These are phyloP conservation scores for Melanostoma scalare DNA, from an alignment of 2,888 invertebrate species.

Conservation along the genomic window DNA sequence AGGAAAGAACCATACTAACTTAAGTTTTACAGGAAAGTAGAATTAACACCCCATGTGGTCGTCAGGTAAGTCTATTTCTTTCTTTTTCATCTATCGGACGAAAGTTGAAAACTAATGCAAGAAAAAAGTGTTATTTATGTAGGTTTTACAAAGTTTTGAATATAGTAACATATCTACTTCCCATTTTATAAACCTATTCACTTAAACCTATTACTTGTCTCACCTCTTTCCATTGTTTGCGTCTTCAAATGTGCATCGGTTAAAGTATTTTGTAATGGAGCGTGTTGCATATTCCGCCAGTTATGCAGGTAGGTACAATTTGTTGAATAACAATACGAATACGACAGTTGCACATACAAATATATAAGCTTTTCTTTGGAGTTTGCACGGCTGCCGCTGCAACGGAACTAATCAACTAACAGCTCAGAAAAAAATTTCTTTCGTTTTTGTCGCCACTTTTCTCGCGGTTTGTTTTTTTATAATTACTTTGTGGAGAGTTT, in stretches of 20 bases:
- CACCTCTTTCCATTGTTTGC: slow-evolving; percentile 27
- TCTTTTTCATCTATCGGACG: too few relatives aligned
- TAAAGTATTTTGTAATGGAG: slow-evolving; percentile 33
- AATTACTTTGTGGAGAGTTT: slow-evolving; percentile 37
- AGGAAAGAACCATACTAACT: too few relatives aligned
- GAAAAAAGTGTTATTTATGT: too few relatives aligned
- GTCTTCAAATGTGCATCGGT: slow-evolving; percentile 24
- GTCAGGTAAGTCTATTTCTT: too few relatives aligned
- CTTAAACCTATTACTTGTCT: slow-evolving; percentile 11
- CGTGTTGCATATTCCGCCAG: slow-evolving; percentile 54
- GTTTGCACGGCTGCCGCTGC: neutral
- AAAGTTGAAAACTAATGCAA: too few relatives aligned
- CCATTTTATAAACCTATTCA: slow-evolving; percentile 29
- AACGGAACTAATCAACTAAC: slow-evolving; percentile 26
- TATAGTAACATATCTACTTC: slow-evolving; percentile 5
- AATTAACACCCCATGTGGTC: too few relatives aligned
- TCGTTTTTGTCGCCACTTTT: slow-evolving; percentile 36
- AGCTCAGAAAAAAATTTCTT: neutral
- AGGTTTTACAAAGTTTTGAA: too few relatives aligned
- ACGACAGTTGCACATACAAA: neutral
- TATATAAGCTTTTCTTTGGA: neutral
- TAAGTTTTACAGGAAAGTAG: too few relatives aligned
- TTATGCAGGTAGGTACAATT: slow-evolving; percentile 2
- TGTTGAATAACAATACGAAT: slow-evolving; percentile 17
- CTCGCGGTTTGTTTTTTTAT: slow-evolving; percentile 2